These are phyloP conservation scores for Apteryx owenii DNA, from an alignment of 2,113 vertebrate genomes.

Conservation along the genomic window DNA sequence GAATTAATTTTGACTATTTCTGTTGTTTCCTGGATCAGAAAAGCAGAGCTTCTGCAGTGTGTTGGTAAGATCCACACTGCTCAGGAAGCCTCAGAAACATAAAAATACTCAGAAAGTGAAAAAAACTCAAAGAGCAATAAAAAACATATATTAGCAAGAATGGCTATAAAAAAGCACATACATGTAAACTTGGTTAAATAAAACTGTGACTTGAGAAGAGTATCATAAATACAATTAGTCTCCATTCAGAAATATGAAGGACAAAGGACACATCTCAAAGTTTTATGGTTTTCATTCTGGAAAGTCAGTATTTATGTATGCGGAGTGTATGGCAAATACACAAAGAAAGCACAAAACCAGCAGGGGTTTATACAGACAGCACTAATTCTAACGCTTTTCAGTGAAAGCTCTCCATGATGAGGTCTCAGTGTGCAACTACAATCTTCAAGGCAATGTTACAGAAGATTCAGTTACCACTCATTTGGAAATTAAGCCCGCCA, in stretches of 20 bases:
- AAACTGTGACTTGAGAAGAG: not conserved
- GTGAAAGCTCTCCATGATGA: not conserved
- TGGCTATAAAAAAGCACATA: not conserved
- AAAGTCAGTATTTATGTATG: not conserved
- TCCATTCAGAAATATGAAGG: not conserved
- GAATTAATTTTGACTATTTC: not conserved
- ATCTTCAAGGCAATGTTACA: not conserved
- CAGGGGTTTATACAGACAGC: not conserved
- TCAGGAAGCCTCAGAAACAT: not conserved
- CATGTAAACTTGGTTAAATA: not conserved
- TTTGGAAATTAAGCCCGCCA: not conserved
- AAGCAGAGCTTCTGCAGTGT: not conserved
- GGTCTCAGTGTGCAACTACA: not conserved
- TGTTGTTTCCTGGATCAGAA: not conserved
- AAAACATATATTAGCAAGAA: not conserved
- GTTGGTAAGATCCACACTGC: too few species aligned
- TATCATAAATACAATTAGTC: not conserved
- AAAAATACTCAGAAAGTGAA: not conserved
- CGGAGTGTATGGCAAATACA: not conserved
- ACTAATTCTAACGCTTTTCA: not conserved
- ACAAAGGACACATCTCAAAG: not conserved
- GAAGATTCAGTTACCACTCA: not conserved
- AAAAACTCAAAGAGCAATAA: not conserved
- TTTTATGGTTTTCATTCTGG: not conserved
- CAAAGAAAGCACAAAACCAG: not conserved